These are phyloP conservation scores for Neopipo cinnamomea DNA, from an alignment of 2,113 vertebrate genomes.

Conservation along the genomic window DNA sequence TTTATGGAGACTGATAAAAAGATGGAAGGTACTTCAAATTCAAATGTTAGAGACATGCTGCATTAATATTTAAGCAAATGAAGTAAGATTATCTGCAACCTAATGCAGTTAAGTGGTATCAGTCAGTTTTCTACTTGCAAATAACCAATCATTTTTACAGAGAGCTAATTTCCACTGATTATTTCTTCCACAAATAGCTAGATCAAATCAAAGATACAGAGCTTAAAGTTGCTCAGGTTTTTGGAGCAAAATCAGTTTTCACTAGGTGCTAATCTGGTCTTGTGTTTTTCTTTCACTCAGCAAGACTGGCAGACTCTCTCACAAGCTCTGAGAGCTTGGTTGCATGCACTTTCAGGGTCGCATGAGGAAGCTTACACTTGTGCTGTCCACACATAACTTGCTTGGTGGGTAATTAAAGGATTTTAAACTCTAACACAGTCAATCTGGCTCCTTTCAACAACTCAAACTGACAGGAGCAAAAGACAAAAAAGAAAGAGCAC, in stretches of 20 bases:
- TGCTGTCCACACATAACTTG: conserved; percentile 23
- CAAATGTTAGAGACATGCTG: conserved; percentile 1
- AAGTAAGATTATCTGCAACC: background rate
- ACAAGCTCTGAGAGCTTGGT: background rate
- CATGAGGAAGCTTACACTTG: background rate
- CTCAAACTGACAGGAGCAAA: conserved; percentile 6
- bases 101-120: conserved; percentile 34
- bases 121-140: conserved; percentile 16
- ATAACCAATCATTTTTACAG: conserved; percentile 19
- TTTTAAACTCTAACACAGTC: conserved; percentile 47
- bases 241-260: background rate
- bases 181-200: background rate
- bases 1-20: conserved; percentile 29
- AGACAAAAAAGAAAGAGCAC: background rate
- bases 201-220: background rate
- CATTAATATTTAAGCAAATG: conserved; percentile 54
- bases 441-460: conserved; percentile 38
- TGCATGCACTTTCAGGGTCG: background rate
- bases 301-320: background rate
- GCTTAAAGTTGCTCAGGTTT: background rate
- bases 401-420: conserved; percentile 57
- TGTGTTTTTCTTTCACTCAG: background rate
- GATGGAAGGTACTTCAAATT: conserved; percentile 39
- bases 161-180: background rate
- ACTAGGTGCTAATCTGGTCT: background rate